Conservation (phyloP, 2,888 invertebrate genomes). For the Tethea ocularis region DNA sequence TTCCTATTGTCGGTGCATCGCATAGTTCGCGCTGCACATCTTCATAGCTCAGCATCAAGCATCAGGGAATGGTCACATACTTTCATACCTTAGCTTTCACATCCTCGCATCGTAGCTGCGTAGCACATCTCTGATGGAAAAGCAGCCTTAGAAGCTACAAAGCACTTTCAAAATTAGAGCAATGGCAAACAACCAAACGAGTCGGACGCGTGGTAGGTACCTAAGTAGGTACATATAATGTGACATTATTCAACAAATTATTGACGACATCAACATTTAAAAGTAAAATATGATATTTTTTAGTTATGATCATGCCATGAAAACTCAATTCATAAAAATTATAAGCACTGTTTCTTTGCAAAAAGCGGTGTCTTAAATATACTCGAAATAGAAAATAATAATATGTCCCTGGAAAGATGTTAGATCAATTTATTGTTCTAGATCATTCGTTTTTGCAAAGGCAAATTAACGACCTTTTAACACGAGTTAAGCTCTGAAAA, state of each 20-base stretch:
- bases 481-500: slow-evolving; percentile 28
- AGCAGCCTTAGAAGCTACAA: slow-evolving; percentile 27
- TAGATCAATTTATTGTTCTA: slow-evolving; percentile 12
- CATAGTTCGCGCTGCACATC: no score
- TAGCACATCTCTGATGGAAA: no score
- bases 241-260: neutral
- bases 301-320: no score
- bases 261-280: no score
- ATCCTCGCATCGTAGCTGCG: no score
- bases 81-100: no score
- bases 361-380: neutral
- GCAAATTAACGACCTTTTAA: slow-evolving; percentile 30
- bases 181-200: slow-evolving; percentile 15
- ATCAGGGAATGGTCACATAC: no score
- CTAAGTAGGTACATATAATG: neutral
- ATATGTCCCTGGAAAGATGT: neutral
- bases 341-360: no score
- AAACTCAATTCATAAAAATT: no score
- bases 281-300: no score
- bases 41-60: no score
- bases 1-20: no score
- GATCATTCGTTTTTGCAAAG: slow-evolving; percentile 20
- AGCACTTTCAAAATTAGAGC: slow-evolving; percentile 22
- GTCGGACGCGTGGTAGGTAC: neutral
- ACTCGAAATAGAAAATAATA: neutral